phyloP scores from a whole-genome alignment of 2,797 vertebrate genomes.

The Danionella dracula region DNA sequence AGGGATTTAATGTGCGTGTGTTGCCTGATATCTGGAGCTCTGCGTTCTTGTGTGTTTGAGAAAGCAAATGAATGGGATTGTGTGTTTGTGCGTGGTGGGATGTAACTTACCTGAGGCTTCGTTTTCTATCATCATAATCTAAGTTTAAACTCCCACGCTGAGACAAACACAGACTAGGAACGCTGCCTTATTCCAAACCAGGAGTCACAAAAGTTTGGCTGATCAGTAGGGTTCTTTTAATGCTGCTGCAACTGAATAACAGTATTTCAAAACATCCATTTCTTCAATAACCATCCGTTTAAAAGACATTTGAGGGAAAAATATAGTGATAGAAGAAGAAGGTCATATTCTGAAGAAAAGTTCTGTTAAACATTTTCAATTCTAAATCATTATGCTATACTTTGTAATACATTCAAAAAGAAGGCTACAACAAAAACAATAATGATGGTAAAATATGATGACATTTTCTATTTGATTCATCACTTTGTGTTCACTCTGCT shows the following conservation, averaged over 20 bases:
- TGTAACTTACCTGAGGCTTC: constrained; percentile 14
- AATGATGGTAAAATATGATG: no score
- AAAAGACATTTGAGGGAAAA: no score
- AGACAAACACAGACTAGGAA: neutral
- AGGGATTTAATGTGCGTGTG: constrained; percentile 40
- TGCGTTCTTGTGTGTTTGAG: constrained; percentile 31
- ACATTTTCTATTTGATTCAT: no score
- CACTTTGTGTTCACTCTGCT: no score
- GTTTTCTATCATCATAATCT: constrained; percentile 43
- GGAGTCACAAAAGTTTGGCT: neutral
- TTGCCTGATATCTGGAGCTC: constrained; percentile 46
- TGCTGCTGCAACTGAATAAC: neutral
- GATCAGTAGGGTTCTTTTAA: neutral
- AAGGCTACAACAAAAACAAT: no score
- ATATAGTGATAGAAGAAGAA: no score
- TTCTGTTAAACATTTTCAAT: no score
- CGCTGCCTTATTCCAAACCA: neutral
- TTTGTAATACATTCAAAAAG: no score
- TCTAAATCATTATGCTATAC: no score
- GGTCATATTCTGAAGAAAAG: no score
- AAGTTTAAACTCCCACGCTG: constrained; percentile 30
- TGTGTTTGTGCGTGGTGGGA: neutral
- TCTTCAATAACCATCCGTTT: neutral
- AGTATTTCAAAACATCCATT: neutral
- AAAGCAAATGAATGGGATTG: neutral